Conservation (phyloP, 2,888 invertebrate species). For the Coecobrya sp. region DNA sequence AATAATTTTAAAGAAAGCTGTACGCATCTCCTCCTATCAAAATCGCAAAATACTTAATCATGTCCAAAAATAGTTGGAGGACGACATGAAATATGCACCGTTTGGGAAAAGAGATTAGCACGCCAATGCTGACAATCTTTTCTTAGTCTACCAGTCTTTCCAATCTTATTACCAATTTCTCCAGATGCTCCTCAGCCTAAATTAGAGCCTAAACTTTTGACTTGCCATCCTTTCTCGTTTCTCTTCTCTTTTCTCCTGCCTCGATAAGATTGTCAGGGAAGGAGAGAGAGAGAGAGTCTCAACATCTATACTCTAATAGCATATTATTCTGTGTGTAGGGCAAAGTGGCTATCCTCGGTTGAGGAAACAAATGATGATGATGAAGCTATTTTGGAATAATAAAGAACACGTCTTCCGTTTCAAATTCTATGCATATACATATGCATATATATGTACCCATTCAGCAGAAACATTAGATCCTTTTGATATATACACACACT, state of each 20-base stretch:
- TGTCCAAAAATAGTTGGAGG: conserved; percentile 48
- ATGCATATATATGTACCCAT: background rate
- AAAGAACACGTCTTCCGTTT: conserved; percentile 24
- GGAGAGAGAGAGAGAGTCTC: no score
- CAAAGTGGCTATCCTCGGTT: background rate
- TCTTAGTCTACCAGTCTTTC: conserved; percentile 60
- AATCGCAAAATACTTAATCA: conserved; percentile 72
- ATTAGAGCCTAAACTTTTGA: background rate
- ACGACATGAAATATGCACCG: conserved; percentile 77
- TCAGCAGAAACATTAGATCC: background rate
- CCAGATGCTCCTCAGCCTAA: conserved; percentile 53
- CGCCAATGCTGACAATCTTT: conserved; percentile 66
- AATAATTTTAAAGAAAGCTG: background rate
- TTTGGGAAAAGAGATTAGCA: conserved; percentile 79
- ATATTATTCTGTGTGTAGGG: background rate
- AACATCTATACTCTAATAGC: background rate
- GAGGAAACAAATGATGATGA: background rate
- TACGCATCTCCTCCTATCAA: background rate
- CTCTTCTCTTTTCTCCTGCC: background rate
- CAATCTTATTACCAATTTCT: conserved; percentile 69
- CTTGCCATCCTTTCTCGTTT: background rate
- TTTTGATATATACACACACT: conserved; percentile 11
- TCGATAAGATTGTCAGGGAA: conserved; percentile 27
- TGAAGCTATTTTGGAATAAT: conserved; percentile 12
- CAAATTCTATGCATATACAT: background rate